A percentile compares a stretch with the other conserved stretches of the same genome.
Evolutionary conservation across 2,113 vertebrate genomes (phyloP).

Genomic region (Nothobranchius kuhntae): DNA sequence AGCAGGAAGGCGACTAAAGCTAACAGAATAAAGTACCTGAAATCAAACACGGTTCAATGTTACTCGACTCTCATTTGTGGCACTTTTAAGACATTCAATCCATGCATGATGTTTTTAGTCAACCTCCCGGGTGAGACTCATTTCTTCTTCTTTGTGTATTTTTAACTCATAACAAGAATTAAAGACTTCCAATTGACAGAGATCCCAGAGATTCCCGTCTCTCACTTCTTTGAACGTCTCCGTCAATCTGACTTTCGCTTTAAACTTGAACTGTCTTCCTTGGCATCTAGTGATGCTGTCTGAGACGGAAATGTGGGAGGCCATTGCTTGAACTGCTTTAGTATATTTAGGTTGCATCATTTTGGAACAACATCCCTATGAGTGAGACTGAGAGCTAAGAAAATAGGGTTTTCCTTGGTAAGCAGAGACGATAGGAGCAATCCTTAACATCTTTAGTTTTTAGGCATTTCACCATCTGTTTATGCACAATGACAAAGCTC

Average conservation of each 20-base stretch:
- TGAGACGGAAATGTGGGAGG: background rate
- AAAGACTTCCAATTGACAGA: background rate
- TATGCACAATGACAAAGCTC: slow-evolving; percentile 5
- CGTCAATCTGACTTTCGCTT: background rate
- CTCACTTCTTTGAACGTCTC: background rate
- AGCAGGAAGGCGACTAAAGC: slow-evolving; percentile 30
- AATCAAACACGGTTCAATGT: background rate
- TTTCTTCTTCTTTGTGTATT: background rate
- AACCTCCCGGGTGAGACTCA: too few relatives aligned
- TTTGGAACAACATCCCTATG: background rate
- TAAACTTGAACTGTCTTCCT: background rate
- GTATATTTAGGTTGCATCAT: background rate
- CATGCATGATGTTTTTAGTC: too few relatives aligned
- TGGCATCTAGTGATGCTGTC: background rate
- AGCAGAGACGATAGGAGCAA: background rate
- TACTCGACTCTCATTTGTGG: too few relatives aligned
- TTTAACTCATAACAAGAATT: background rate
- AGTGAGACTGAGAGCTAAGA: background rate
- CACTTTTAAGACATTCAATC: too few relatives aligned
- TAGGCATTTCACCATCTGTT: background rate
- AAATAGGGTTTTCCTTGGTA: background rate
- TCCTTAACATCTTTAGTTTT: background rate
- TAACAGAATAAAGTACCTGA: slow-evolving; percentile 5
- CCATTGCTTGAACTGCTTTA: background rate
- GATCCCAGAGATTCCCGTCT: background rate